phyloP scores from a whole-genome alignment of 2,888 invertebrate species.

The Apeira syringaria region DNA sequence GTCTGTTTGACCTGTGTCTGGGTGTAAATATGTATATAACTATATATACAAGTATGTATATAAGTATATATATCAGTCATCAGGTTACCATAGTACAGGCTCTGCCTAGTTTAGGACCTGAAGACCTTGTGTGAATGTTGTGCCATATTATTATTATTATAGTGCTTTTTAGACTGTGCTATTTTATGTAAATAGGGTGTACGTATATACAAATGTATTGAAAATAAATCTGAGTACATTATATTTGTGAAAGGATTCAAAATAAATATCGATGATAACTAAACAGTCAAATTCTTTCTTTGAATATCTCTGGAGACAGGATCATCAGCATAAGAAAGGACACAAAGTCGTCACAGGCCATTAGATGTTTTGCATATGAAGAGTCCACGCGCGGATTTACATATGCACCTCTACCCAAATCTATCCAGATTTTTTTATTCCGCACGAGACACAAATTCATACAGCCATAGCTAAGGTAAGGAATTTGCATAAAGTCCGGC shows the following conservation, averaged over 20 bases:
- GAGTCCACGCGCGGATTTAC: slow-evolving; percentile 78
- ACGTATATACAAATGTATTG: too few species aligned
- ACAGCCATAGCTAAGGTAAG: slow-evolving; percentile 58
- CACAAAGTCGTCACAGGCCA: slow-evolving; percentile 55
- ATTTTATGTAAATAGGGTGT: too few species aligned
- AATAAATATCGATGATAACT: slow-evolving; percentile 14
- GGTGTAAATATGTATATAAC: too few species aligned
- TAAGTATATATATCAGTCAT: too few species aligned
- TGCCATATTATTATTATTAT: too few species aligned
- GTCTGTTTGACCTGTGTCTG: too few species aligned
- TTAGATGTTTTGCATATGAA: slow-evolving; percentile 75
- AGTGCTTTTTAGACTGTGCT: too few species aligned
- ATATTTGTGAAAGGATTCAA: not conserved
- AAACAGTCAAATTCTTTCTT: slow-evolving; percentile 23
- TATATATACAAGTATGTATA: too few species aligned
- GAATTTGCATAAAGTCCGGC: slow-evolving; percentile 78
- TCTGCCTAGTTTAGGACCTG: too few species aligned
- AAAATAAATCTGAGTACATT: not conserved
- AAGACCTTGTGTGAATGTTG: too few species aligned
- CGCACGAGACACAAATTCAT: slow-evolving; percentile 68
- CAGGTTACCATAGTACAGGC: too few species aligned
- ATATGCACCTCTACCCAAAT: slow-evolving; percentile 67
- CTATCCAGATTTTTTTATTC: slow-evolving; percentile 60
- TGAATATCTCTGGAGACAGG: slow-evolving; percentile 8
- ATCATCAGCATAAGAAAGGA: slow-evolving; percentile 64